Percentiles rank a stretch among this genome's conserved stretches.
These are phyloP conservation scores for Phaonia tiefii DNA, from an alignment of 2,888 invertebrate species.

Conservation along the genomic window DNA sequence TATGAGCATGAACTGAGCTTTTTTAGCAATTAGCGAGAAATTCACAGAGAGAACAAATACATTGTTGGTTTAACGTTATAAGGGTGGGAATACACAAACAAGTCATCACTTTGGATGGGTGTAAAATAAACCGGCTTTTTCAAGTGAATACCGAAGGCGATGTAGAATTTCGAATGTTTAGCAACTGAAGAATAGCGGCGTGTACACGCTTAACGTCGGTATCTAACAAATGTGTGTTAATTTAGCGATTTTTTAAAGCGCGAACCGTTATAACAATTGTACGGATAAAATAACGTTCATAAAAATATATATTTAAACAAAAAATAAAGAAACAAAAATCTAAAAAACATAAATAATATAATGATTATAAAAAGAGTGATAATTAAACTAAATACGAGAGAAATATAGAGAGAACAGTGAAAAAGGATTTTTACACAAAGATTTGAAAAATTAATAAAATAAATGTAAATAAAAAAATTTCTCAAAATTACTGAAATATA, in stretches of 20 bases:
- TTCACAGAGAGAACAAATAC: background rate
- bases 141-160: constrained; percentile 22
- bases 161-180: constrained; percentile 48
- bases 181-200: constrained; percentile 22
- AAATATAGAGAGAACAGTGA: too few species aligned
- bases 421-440: too few species aligned
- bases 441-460: too few species aligned
- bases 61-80: background rate
- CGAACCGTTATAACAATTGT: too few species aligned
- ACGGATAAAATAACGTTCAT: too few species aligned
- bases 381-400: too few species aligned
- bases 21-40: background rate
- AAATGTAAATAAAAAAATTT: too few species aligned
- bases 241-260: constrained; percentile 53
- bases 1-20: constrained; percentile 43
- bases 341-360: too few species aligned
- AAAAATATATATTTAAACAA: too few species aligned
- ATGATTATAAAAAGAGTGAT: too few species aligned
- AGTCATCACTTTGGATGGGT: constrained; percentile 71
- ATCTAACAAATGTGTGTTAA: constrained; percentile 27
- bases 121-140: constrained; percentile 66
- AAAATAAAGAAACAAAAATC: too few species aligned
- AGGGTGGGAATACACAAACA: constrained; percentile 16
- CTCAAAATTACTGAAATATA: too few species aligned
- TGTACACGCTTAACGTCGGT: constrained; percentile 44